Percentiles rank a stretch among this genome's conserved stretches.
Conservation (phyloP, 2,113 vertebrate genomes). For the Aspiorhynchus laticeps region DNA sequence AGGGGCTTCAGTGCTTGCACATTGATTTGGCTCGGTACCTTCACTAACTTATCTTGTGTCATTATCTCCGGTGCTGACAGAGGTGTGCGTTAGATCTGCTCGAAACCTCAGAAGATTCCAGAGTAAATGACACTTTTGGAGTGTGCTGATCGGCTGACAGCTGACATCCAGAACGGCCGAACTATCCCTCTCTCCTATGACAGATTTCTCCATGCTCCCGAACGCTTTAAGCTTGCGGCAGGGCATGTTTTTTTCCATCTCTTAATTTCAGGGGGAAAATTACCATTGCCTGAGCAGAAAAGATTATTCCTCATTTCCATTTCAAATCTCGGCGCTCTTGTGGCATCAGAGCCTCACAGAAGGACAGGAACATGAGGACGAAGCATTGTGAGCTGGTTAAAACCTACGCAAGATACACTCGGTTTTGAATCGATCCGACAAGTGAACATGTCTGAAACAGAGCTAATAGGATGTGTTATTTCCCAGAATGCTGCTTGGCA, state of each 20-base stretch:
- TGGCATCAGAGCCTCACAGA: constrained; percentile 16
- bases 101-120: constrained; percentile 37
- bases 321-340: constrained; percentile 51
- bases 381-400: not conserved
- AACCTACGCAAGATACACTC: not conserved
- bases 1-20: constrained; percentile 16
- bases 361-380: constrained; percentile 11
- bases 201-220: not conserved
- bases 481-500: not conserved
- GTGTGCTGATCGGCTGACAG: constrained; percentile 17
- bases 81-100: constrained; percentile 39
- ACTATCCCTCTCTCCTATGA: not conserved
- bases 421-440: constrained; percentile 27
- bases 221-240: not conserved
- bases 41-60: constrained; percentile 37
- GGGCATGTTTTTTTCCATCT: constrained; percentile 23
- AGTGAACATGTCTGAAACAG: constrained; percentile 7
- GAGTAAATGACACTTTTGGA: constrained; percentile 42
- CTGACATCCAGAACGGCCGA: constrained; percentile 10
- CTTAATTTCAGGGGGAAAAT: constrained; percentile 40
- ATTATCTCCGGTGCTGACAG: constrained; percentile 46
- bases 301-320: constrained; percentile 59
- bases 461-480: constrained; percentile 48
- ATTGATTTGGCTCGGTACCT: constrained; percentile 31
- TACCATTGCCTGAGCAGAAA: constrained; percentile 49